A percentile compares a stretch with the other conserved stretches of the same genome.
phyloP scores from a whole-genome alignment of 2,113 vertebrate species.

The Carassius gibelio region DNA sequence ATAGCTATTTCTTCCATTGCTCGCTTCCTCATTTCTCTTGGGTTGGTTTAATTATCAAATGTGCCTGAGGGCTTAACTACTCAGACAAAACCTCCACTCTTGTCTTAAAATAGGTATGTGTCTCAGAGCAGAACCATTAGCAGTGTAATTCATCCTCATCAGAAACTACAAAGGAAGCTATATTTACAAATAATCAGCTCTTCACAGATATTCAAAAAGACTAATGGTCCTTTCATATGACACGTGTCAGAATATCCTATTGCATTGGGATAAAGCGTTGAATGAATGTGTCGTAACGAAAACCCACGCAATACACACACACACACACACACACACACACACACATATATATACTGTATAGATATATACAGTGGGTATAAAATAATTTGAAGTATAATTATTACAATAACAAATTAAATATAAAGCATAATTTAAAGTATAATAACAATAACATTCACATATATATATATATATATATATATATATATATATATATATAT shows the following conservation, averaged over 20 bases:
- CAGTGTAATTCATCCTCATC: not conserved
- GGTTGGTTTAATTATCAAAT: conserved; percentile 6
- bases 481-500: no score
- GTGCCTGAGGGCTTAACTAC: conserved; percentile 7
- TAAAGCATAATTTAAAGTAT: no score
- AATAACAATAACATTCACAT: no score
- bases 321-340: no score
- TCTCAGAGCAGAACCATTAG: conserved; percentile 10
- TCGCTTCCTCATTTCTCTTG: conserved; percentile 18
- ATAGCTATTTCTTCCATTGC: conserved; percentile 2
- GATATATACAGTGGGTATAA: no score
- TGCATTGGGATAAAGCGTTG: not conserved
- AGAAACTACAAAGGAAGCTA: not conserved
- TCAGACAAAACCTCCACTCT: conserved; percentile 6
- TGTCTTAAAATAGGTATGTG: conserved; percentile 21
- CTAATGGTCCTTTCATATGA: not conserved
- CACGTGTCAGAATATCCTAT: not conserved
- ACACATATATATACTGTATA: no score
- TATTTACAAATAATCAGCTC: not conserved
- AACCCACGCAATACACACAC: not conserved
- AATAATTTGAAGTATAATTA: no score
- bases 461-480: no score
- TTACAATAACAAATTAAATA: no score
- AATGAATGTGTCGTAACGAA: not conserved
- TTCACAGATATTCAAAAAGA: not conserved